Base-by-base conservation (phyloP, 2,797 vertebrate species). In the Diplodus puntazzo region DNA sequence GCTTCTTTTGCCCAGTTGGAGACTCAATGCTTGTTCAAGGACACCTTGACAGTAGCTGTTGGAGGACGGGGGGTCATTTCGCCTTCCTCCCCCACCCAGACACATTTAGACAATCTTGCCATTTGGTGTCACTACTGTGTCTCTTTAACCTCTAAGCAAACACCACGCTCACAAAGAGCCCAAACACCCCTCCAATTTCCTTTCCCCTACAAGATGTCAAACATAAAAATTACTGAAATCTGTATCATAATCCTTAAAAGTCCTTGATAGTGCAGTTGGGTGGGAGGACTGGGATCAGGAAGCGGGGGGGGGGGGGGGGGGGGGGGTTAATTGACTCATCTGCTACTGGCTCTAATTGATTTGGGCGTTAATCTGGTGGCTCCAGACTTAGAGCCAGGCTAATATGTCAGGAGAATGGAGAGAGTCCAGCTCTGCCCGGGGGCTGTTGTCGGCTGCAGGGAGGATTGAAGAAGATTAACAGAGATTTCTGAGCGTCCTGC, bases 321-420 rank as follows among this genome's bases (percentile, higher is more conserved):
- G 46, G 45, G 27, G 80, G 82, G 87, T 69, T 87, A 89, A 80
- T 88, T 90, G 87, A 90, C 90, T 94, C 80, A 80, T 85, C 84
- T 82, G 82, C 72, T 92, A 72, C 74, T 63, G 76, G 59, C 80
- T 89, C 77, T 92, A 94, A 95, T 94, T 94, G 92, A 93, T 93
- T 92, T 73, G 59, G 82, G 84, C 79, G 21, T 91, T 95, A 94
- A 95, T 94, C 93, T 91, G 89, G 69, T 58, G 78, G 30, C 61
- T 81, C 49, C 68, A 66, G 81, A 77, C 71, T 73, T 20, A 58
- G 74, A 88, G 75, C 73, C 21, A 1, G 78, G 87, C 78, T 91
- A 87, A 85, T 86, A 86, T 88, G 57, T 75, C 72, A 62, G 61
- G 85, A 86, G 90, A 77, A 82, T 81, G 87, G 88, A 83, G 87